Evolutionary conservation across 2,113 vertebrate genomes (phyloP), one percentile per base, ranked within the genome.

Genomic region (Colaptes auratus): DNA sequence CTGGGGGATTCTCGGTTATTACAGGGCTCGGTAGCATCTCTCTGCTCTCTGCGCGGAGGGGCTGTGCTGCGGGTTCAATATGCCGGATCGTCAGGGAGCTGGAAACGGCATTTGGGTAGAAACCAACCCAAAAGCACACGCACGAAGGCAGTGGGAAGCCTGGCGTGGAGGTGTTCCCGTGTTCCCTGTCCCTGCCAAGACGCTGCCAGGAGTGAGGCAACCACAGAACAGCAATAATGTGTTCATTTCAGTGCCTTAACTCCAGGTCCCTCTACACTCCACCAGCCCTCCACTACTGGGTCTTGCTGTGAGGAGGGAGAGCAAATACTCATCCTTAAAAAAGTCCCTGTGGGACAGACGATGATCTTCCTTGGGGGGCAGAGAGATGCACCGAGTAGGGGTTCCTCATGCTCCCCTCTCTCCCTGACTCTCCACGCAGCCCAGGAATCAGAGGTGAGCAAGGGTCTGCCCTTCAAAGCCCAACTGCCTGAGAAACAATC

Each of bases 381-480:
- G 69, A 59, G 56, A 11, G 82, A 7, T 19, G 44, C 50, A 27
- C 2, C 1, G 8, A 50, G 25, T 19, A 36, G 21, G 53, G 67
- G 28, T 23, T 4, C 93, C 84, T 85, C 35, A 3, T 2, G 1
- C 48, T 82, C 70, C 70, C 56, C 67, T 39, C 52, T 85, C 25
- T 13, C 61, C 67, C 86, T 9, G 4, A 9, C 69, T 61, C 71
- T 56, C 82, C 19, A 5, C 31, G 21, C 93, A 90, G 52, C 46
- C 58, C 70, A 3, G 17, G 24, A 42, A 31, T 0, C 4, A 7
- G 61, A 66, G 52, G 33, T 11, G 17, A 69, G 27, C 0, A 2
- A 42, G 70, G 28, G 23, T 94, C 73, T 80, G 44, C 74, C 80
- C 96, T 84, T 71, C 96, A 84, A 77, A 91, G 78, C 95, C 93